Evolutionary conservation across 2,113 vertebrate species (phyloP), one percentile per base, ranked within the genome.

Genomic region (Bungarus multicinctus): DNA sequence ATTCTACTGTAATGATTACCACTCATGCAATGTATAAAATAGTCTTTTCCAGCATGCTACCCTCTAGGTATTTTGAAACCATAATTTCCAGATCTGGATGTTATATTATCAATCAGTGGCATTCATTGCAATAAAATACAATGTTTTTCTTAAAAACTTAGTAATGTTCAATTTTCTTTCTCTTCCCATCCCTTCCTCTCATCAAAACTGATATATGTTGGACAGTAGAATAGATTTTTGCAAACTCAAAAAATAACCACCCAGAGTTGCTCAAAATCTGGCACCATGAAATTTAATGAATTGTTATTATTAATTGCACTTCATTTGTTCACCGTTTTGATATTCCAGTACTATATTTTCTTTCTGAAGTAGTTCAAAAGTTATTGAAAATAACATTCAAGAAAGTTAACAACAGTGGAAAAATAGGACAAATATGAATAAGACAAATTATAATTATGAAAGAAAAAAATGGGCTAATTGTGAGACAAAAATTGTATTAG

Each of bases 401-500:
- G 50, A 88, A 30, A 74, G 14, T n/a, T n/a, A 87, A 60, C 18
- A 50, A 5, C 55, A 47, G 12, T 89, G 30, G 30, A 47, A 39
- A 34, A 89, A n/a, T 23, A 58, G 57, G 1, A 58, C 23, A 58
- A 58, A 60, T 27, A 12, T 85, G 25, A 45, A 60, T 86, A 52
- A 54, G 34, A 64, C 7, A 86, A 27, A 53, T 57, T 39, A 89
- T 47, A 69, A 14, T 39, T 52, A 18, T 55, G n/a, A 74, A 43
- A 86, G 25, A 23, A 55, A 85, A 85, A 54, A 52, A 85, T 85
- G 25, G 1, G 39, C n/a, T 14, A 88, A 54, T 5, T 64, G 12
- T 16, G 52, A 47, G 27, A 52, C 22, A 27, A 86, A 54, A 0
- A 0, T 0, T 22, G 1, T 12, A 14, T 7, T 18, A 54, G 30